Conservation (phyloP, 2,113 vertebrate genomes). For the Recurvirostra avosetta region DNA sequence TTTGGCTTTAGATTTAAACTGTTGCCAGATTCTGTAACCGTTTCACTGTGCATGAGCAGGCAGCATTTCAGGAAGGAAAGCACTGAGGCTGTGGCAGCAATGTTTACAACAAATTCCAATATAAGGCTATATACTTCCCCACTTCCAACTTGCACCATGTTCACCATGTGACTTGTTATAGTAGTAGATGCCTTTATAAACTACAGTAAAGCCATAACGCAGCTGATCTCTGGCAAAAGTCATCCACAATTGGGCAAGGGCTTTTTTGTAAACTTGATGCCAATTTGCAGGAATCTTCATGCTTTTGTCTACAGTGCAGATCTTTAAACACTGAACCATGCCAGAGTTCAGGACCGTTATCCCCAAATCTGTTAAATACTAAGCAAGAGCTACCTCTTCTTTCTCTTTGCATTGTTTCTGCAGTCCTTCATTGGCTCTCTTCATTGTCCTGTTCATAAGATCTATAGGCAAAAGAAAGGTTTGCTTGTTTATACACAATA, state of each 20-base stretch:
- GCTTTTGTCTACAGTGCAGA: background rate
- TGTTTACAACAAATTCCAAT: background rate
- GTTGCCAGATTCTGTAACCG: background rate
- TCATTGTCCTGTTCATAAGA: background rate
- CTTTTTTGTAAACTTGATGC: background rate
- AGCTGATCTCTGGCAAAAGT: background rate
- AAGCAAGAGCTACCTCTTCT: slow-evolving; percentile 77
- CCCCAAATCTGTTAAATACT: background rate
- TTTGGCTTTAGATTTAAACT: background rate
- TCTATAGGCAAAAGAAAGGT: background rate
- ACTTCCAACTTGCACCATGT: background rate
- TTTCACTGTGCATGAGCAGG: background rate
- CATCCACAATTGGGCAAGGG: background rate
- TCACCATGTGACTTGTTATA: background rate
- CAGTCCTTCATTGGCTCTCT: slow-evolving; percentile 32
- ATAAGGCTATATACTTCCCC: background rate
- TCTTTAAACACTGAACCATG: background rate
- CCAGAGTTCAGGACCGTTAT: background rate
- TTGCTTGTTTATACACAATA: background rate
- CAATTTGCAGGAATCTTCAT: background rate
- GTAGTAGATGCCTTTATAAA: background rate
- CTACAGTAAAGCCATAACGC: background rate
- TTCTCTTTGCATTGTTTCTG: slow-evolving; percentile 78
- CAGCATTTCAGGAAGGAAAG: background rate
- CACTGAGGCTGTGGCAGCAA: background rate